Evolutionary conservation across 2,888 invertebrate genomes (phyloP), one percentile per base, ranked within the genome.

Genomic region (Drosophila fulvimacula): DNA sequence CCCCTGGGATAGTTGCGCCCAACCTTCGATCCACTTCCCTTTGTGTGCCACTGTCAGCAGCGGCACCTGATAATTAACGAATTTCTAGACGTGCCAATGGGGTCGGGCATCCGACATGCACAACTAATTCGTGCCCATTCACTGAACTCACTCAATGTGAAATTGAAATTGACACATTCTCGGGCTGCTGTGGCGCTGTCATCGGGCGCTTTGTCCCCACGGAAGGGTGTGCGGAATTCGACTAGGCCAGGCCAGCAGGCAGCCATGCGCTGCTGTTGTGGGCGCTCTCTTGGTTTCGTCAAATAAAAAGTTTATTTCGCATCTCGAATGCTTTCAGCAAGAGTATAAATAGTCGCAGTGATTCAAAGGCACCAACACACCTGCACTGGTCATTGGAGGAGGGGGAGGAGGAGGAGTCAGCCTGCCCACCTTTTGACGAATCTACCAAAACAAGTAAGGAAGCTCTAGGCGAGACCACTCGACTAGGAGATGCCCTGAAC

Each of bases 261-360:
- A 34, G 3, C n/a, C n/a, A n/a, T 27, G 9, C 46, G 4, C 3
- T 49, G 32, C 62, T 72, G 27, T 70, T 63, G 58, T 79, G 70
- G 69, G 65, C 68, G 81, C 69, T 57, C 66, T 63, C 46, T 30
- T n/a, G 66, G 66, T 74, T 64, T 60, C 67, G 63, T 48, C 58
- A 61, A 67, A 79, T 72, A 64, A 65, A 86, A 81, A 68, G 60
- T 75, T 42, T 73, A 65, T 76, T 62, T 81, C 44, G 57, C 73
- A 65, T 76, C 60, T 81, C 44, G 57, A 75, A 66, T 69, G 57
- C 69, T 51, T 65, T 59, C 67, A 74, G 71, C 72, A 66, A 81
- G 79, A 81, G 82, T 86, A 86, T 73, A 87, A 89, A 87, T 87
- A 87, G 88, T 79, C 72, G 60, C 66, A 73, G 73, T 87, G 86